Conservation (phyloP, 2,888 invertebrate genomes). For the Tipula unca region DNA sequence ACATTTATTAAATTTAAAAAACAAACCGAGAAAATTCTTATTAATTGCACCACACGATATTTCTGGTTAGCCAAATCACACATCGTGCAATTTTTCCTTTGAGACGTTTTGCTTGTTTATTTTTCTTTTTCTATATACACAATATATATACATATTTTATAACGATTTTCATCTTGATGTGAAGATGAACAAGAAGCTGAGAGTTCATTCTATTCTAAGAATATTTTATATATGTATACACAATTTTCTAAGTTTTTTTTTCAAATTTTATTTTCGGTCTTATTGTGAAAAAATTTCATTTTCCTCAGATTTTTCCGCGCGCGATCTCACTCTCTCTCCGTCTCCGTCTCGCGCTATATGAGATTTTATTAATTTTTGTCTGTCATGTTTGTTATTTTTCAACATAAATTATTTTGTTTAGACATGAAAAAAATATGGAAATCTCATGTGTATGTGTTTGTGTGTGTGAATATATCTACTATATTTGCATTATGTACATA, state of each 20-base stretch:
- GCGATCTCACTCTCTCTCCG: too few relatives aligned
- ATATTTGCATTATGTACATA: neutral
- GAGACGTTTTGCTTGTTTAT: neutral
- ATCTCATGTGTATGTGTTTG: neutral
- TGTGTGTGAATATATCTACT: too few relatives aligned
- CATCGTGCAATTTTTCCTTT: neutral
- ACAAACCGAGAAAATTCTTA: neutral
- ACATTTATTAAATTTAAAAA: neutral
- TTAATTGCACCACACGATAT: neutral
- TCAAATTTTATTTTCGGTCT: neutral
- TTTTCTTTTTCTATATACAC: neutral
- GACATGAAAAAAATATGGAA: neutral
- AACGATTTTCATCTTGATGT: neutral
- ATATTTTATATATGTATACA: neutral
- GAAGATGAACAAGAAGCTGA: neutral
- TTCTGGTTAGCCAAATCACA: neutral
- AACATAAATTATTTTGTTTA: neutral
- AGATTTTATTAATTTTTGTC: neutral
- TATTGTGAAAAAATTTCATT: neutral
- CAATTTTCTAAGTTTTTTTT: neutral
- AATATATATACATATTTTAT: neutral
- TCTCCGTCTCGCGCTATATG: neutral
- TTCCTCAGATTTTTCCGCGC: neutral
- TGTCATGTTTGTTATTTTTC: neutral
- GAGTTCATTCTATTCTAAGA: conserved; percentile 9